phyloP scores from a whole-genome alignment of 2,797 vertebrate species.

The Artibeus lituratus region DNA sequence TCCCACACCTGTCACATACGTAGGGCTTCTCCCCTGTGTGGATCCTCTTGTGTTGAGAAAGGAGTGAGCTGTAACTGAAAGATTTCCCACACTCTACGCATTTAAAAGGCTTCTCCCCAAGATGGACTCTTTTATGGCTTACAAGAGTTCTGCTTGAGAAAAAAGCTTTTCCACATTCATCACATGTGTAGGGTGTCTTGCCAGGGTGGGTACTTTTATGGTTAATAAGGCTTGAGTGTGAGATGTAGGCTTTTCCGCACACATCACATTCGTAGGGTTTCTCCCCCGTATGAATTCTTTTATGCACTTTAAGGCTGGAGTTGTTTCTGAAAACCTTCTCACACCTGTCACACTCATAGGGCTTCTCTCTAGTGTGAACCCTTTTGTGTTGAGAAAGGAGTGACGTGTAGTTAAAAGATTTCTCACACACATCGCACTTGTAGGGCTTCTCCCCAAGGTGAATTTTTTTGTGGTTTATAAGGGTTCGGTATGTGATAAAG shows the following conservation, averaged over 20 bases:
- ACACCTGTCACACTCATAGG: conserved; percentile 74
- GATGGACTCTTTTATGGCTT: conserved; percentile 75
- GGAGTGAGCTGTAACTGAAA: conserved; percentile 79
- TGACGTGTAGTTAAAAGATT: conserved; percentile 81
- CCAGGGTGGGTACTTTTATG: conserved; percentile 78
- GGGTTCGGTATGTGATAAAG: conserved; percentile 79
- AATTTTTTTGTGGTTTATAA: conserved; percentile 75
- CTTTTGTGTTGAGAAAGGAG: conserved; percentile 79
- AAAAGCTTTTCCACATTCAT: conserved; percentile 77
- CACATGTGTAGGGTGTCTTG: conserved; percentile 73
- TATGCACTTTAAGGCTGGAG: conserved; percentile 80
- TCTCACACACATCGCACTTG: conserved; percentile 76
- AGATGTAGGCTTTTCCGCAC: conserved; percentile 80
- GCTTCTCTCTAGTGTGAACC: conserved; percentile 76
- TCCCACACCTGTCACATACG: conserved; percentile 75
- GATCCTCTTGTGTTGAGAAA: conserved; percentile 76
- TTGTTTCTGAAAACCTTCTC: conserved; percentile 81
- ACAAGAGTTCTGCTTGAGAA: conserved; percentile 80
- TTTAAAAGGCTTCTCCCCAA: conserved; percentile 75
- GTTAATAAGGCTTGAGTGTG: conserved; percentile 79
- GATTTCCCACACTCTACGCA: conserved; percentile 76
- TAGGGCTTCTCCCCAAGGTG: conserved; percentile 80
- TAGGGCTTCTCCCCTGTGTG: conserved; percentile 78
- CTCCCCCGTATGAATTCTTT: conserved; percentile 78
- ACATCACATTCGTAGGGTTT: conserved; percentile 78